Evolutionary conservation across 2,113 vertebrate species (phyloP), one percentile per base, ranked within the genome.

Genomic region (Spea multiplicata): DNA sequence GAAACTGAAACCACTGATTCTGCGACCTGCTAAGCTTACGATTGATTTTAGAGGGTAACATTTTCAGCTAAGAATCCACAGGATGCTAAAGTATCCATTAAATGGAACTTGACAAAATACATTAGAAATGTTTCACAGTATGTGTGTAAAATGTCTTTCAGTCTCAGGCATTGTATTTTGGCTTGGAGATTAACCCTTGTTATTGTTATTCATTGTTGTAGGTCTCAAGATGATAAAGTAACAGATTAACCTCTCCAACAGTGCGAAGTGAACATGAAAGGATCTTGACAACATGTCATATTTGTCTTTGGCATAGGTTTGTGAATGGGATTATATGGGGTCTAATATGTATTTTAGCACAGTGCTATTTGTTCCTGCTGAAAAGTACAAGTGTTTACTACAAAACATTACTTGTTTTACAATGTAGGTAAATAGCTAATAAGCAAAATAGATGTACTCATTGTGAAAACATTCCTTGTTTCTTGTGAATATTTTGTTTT

Each of bases 91-190:
- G 52, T 59, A 80, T 79, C 71, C 71, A 74, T 68, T 80, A 74
- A 68, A 61, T 46, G 71, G 44, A 74, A 74, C 71, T 52, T 48
- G 78, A 71, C 69, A 67, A 65, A 73, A 80, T 71, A 74, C 30
- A 62, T 16, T 46, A 61, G 78, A 74, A 80, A 80, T 74, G 71
- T 80, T 73, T 80, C 78, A 50, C 78, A 80, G 78, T 71, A 74
- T 68, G 78, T 45, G 53, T 16, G 47, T 57, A 52, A 12, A 50
- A 80, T 68, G 64, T 67, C 71, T 61, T 74, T 64, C 71, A 50
- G 62, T 14, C 71, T 61, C 45, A 74, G 61, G 74, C 65, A 50
- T 8, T 67, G 77, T 8, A 8, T 9, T 45, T 17, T 73, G 50
- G 71, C 45, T 66, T 59, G 50, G 70, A 64, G 69, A 80, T 80